Evolutionary conservation across 1,140 invertebrate species (phyloP).

Genomic region (Drosophila watanabei): DNA sequence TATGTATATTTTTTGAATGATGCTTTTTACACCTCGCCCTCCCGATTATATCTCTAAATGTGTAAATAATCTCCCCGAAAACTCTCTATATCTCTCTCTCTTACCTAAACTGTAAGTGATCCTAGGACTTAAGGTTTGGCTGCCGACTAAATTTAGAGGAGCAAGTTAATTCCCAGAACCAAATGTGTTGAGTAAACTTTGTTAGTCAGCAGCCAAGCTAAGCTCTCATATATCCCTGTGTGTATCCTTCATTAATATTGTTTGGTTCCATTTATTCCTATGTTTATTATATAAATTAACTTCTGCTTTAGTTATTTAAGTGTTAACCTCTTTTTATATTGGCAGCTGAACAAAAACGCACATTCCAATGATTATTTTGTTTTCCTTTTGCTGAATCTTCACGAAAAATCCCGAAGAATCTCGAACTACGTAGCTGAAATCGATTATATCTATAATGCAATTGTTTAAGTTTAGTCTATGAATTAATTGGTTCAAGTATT

Average conservation of each 20-base stretch:
- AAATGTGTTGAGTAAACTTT: constrained; percentile 20
- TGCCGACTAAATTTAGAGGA: constrained; percentile 10
- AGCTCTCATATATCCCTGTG: constrained; percentile 14
- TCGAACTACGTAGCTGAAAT: constrained; percentile 24
- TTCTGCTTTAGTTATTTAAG: constrained; percentile 49
- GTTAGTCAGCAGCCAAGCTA: constrained; percentile 8
- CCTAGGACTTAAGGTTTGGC: constrained; percentile 3
- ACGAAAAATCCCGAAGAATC: constrained; percentile 18
- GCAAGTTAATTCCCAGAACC: constrained; percentile 21
- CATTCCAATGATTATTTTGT: constrained; percentile 57
- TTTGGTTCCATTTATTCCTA: constrained; percentile 9
- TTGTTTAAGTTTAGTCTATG: constrained; percentile 9
- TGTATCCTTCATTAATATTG: constrained; percentile 7
- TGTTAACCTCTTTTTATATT: constrained; percentile 56
- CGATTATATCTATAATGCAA: constrained; percentile 4
- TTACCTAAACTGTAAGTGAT: constrained; percentile 29
- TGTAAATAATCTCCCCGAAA: constrained; percentile 64
- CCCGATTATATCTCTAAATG: constrained; percentile 65
- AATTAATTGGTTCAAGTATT: constrained; percentile 15
- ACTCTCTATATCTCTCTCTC: constrained; percentile 1
- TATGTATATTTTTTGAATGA: constrained; percentile 78
- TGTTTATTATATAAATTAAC: constrained; percentile 29
- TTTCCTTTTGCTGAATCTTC: constrained; percentile 44
- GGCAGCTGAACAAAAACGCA: constrained; percentile 24
- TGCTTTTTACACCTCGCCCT: constrained; percentile 60